Conservation (phyloP, 2,888 invertebrate species). For the Ganaspis brasiliensis region DNA sequence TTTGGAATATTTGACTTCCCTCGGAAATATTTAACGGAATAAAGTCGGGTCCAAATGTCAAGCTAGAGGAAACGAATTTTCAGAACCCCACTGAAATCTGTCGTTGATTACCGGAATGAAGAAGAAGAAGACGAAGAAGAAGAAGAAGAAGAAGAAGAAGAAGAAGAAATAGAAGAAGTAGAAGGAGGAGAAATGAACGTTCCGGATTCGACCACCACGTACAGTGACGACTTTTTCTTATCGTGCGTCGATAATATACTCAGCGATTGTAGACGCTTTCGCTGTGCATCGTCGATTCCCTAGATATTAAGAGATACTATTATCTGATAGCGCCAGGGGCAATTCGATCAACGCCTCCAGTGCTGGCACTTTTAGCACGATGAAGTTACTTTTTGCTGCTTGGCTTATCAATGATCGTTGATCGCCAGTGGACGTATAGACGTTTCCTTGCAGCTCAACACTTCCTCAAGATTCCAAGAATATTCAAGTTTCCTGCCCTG, state of each 20-base stretch:
- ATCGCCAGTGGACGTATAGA: slow-evolving; percentile 29
- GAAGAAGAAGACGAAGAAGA: neutral
- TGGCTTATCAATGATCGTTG: slow-evolving; percentile 31
- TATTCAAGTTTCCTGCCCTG: slow-evolving; percentile 7
- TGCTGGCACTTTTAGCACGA: slow-evolving; percentile 24
- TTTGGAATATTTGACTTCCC: slow-evolving; percentile 7
- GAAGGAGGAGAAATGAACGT: slow-evolving; percentile 16
- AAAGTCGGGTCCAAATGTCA: slow-evolving; percentile 6
- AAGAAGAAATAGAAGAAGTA: neutral
- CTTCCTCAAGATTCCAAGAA: slow-evolving; percentile 28
- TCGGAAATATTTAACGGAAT: slow-evolving; percentile 9
- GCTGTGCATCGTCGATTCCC: slow-evolving; percentile 50
- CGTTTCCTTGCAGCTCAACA: slow-evolving; percentile 19
- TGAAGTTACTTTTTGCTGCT: slow-evolving; percentile 31
- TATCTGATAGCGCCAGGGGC: slow-evolving; percentile 60
- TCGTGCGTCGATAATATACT: slow-evolving; percentile 41
- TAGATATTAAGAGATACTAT: slow-evolving; percentile 63
- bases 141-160: neutral
- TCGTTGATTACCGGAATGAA: slow-evolving; percentile 44
- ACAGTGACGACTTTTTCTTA: slow-evolving; percentile 45
- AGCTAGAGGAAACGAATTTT: slow-evolving; percentile 16
- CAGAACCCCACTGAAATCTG: slow-evolving; percentile 46
- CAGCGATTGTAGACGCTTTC: slow-evolving; percentile 16
- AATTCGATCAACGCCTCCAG: slow-evolving; percentile 48
- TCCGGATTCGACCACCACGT: slow-evolving; percentile 43